Evolutionary conservation across 2,113 vertebrate species (phyloP), one percentile per base, ranked within the genome.

Genomic region (Lathamus discolor): DNA sequence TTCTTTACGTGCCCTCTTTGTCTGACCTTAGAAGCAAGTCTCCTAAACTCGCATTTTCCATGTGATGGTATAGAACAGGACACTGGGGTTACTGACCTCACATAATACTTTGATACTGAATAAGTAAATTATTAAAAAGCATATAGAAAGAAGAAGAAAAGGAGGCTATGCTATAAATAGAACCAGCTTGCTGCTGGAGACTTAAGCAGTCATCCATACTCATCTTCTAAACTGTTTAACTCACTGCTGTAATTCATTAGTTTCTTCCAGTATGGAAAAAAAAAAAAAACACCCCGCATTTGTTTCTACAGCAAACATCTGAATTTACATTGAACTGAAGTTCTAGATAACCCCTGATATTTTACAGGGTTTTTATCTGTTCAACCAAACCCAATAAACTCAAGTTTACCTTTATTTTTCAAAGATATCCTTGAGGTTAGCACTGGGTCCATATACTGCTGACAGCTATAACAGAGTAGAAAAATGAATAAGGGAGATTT

Each of bases 401-500:
- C 33, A 83, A 82, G 74, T 66, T 77, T 93, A 76, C 78, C 31
- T 64, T 54, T 51, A 75, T 33, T 94, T 95, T 81, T 77, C 55
- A 44, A 69, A 94, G 31, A 87, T 76, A 79, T 66, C 31, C 46
- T 76, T 83, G 69, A 72, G 35, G 63, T 77, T 89, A 85, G 39
- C 63, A 46, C 35, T 78, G 78, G 79, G 48, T 96, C 94, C 90
- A 18, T 74, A 67, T 25, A 52, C 44, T 88, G 83, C 85, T 73
- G 90, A 90, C 70, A 90, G 86, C 66, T 63, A 73, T 84, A 93
- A 66, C 13, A 79, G 48, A 92, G 44, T 52, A 83, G 76, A 91
- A 97, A 97, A 98, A 95, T 95, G 63, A 96, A 66, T 46, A 86
- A 90, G 41, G 18, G 57, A 49, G 57, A 81, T 74, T 96, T 96